These are phyloP conservation scores for Colletes latitarsis DNA, from an alignment of 1,140 invertebrate species.

Conservation along the genomic window DNA sequence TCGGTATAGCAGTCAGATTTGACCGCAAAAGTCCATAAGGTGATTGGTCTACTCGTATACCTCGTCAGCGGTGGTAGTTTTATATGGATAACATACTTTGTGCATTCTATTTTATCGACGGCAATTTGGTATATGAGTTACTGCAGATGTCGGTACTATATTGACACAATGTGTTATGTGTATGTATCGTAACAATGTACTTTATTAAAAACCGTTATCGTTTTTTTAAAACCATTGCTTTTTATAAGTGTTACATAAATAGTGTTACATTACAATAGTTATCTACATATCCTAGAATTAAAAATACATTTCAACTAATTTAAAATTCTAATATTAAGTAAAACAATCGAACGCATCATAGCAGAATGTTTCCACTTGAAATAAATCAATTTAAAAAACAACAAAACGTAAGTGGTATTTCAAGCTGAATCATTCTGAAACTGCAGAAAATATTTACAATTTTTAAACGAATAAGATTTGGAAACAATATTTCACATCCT, in stretches of 20 bases:
- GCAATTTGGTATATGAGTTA: neutral
- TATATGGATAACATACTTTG: too few relatives aligned
- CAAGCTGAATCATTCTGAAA: too few relatives aligned
- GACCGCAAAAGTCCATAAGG: too few relatives aligned
- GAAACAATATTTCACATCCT: neutral
- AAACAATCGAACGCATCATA: too few relatives aligned
- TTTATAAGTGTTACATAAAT: neutral
- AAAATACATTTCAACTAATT: neutral
- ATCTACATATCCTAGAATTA: neutral
- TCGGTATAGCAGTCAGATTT: too few relatives aligned
- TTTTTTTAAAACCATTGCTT: neutral
- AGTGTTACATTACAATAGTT: neutral
- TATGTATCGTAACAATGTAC: neutral
- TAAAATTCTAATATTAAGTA: neutral
- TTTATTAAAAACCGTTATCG: too few relatives aligned
- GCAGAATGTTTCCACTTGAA: too few relatives aligned
- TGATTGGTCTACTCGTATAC: too few relatives aligned
- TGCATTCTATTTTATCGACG: neutral
- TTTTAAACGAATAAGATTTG: too few relatives aligned
- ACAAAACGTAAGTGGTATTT: too few relatives aligned
- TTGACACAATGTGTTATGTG: neutral
- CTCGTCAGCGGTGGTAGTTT: too few relatives aligned
- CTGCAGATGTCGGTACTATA: neutral
- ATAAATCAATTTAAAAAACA: too few relatives aligned
- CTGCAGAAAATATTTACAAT: neutral